Conservation (phyloP, 2,797 vertebrate genomes). For the Aeoliscus strigatus region DNA sequence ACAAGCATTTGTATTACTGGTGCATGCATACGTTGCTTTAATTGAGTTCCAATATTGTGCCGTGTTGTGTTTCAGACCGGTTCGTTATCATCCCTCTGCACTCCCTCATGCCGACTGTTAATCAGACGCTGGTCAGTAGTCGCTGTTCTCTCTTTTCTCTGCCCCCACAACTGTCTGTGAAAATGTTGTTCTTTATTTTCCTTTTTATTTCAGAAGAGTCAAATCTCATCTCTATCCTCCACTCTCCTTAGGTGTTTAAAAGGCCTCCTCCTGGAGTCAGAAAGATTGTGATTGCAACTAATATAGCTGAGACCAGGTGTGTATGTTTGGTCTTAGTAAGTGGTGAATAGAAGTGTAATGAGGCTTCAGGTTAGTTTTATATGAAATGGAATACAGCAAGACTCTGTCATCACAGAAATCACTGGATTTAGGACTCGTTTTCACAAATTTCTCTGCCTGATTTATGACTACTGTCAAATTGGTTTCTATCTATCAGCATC, state of each 20-base stretch:
- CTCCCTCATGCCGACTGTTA: constrained; percentile 97
- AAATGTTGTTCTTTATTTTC: constrained; percentile 4
- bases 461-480: constrained; percentile 33
- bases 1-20: not conserved
- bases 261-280: constrained; percentile 90
- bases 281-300: constrained; percentile 98
- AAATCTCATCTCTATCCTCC: constrained; percentile 33
- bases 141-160: constrained; percentile 3
- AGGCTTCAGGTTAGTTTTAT: not conserved
- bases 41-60: constrained; percentile 32
- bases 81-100: constrained; percentile 96
- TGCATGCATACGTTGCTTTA: constrained; percentile 6
- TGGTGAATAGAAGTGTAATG: not conserved
- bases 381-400: not conserved
- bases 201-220: constrained; percentile 17
- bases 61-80: constrained; percentile 79
- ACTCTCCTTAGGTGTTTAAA: constrained; percentile 87
- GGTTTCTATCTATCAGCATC: too few relatives aligned
- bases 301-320: constrained; percentile 98
- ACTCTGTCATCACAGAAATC: constrained; percentile 14
- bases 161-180: not conserved
- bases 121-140: constrained; percentile 89
- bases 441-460: constrained; percentile 30
- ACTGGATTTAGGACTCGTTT: constrained; percentile 43
- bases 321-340: constrained; percentile 6